phyloP scores from a whole-genome alignment of 2,113 vertebrate species.

The Rhynchopsitta pachyrhyncha region DNA sequence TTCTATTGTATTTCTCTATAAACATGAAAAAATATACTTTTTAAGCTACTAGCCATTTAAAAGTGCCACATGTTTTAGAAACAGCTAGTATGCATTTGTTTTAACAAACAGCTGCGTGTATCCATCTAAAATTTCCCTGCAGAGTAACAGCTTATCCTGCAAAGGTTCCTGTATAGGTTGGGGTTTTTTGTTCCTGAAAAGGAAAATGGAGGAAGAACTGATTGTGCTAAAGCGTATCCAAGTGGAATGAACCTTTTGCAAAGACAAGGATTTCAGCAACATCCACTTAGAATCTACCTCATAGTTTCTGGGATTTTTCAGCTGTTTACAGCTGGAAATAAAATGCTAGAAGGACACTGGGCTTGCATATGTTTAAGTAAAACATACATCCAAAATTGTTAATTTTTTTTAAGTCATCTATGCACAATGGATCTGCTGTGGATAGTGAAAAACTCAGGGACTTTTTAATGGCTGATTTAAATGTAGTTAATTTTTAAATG shows the following conservation, averaged over 20 bases:
- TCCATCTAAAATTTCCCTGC: not conserved
- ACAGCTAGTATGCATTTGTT: not conserved
- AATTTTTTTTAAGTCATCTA: not conserved
- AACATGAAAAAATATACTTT: not conserved
- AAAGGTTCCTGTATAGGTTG: not conserved
- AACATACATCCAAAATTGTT: not conserved
- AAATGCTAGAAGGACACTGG: not conserved
- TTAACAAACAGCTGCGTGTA: not conserved
- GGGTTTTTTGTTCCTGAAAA: not conserved
- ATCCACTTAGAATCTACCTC: not conserved
- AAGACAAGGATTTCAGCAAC: not conserved
- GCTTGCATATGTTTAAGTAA: not conserved
- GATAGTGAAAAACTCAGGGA: not conserved
- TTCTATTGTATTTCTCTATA: not conserved
- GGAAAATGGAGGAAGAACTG: not conserved
- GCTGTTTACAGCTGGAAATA: not conserved
- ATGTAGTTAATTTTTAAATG: not conserved
- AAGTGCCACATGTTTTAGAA: not conserved
- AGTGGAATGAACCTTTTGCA: not conserved
- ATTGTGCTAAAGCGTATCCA: not conserved
- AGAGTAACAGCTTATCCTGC: not conserved
- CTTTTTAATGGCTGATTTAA: not conserved
- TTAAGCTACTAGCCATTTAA: not conserved
- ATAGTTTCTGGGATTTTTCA: not conserved
- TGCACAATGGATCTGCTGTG: not conserved